These are phyloP conservation scores for Bovichtus diacanthus DNA, from an alignment of 2,797 vertebrate species.

Conservation along the genomic window DNA sequence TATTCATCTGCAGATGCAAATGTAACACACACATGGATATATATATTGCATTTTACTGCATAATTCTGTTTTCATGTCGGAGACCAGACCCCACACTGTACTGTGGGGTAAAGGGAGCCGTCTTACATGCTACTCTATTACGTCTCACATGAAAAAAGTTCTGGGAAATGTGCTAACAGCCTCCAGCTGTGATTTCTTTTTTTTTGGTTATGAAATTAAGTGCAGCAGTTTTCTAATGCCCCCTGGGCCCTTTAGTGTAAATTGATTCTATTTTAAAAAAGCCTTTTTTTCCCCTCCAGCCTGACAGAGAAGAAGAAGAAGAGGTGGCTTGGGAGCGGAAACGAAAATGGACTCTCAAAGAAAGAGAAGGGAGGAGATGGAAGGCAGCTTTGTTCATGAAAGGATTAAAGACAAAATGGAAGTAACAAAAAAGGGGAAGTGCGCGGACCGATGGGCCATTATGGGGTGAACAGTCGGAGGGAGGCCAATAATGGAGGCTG, in stretches of 20 bases:
- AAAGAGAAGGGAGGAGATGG: slow-evolving; percentile 35
- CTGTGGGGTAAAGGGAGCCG: slow-evolving; percentile 39
- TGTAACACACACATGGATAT: not conserved
- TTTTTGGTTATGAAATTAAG: slow-evolving; percentile 75
- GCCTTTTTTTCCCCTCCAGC: slow-evolving; percentile 37
- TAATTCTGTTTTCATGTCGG: slow-evolving; percentile 45
- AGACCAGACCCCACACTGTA: slow-evolving; percentile 22
- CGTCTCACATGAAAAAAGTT: slow-evolving; percentile 72
- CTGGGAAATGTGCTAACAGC: slow-evolving; percentile 61
- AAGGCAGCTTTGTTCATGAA: slow-evolving; percentile 44
- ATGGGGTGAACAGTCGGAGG: slow-evolving; percentile 72
- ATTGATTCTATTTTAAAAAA: slow-evolving; percentile 79
- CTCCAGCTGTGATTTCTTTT: slow-evolving; percentile 49
- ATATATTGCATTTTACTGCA: slow-evolving; percentile 27
- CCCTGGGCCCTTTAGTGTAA: slow-evolving; percentile 76
- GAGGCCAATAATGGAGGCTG: slow-evolving; percentile 68
- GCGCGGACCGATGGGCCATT: slow-evolving; percentile 33
- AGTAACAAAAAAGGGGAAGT: slow-evolving; percentile 60
- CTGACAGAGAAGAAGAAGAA: slow-evolving; percentile 40
- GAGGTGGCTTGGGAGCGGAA: slow-evolving; percentile 49
- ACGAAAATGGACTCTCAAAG: slow-evolving; percentile 62
- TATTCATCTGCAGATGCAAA: slow-evolving; percentile 49
- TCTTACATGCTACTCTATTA: slow-evolving; percentile 48
- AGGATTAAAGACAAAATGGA: slow-evolving; percentile 70
- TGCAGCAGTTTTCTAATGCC: slow-evolving; percentile 75